Evolutionary conservation across 2,797 vertebrate species (phyloP).

Genomic region (Betta splendens): DNA sequence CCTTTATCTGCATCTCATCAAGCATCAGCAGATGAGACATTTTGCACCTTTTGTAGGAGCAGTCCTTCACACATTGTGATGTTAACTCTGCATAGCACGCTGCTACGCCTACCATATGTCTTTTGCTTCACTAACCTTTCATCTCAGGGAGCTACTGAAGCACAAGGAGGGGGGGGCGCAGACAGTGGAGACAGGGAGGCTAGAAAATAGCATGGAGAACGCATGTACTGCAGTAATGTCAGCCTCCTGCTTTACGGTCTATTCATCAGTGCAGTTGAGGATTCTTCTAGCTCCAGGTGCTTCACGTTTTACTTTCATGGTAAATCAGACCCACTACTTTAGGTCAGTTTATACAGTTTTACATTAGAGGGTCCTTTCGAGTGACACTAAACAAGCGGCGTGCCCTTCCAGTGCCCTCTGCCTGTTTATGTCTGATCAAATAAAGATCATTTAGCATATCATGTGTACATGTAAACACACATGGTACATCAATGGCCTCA

Average conservation of each 20-base stretch:
- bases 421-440: conserved; percentile 3
- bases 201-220: conserved; percentile 10
- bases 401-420: conserved; percentile 12
- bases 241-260: conserved; percentile 34
- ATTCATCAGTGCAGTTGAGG: conserved; percentile 43
- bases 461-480: conserved; percentile 9
- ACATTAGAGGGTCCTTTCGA: no score
- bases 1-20: neutral
- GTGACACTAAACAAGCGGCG: conserved; percentile 4
- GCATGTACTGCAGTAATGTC: conserved; percentile 28
- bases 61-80: conserved; percentile 17
- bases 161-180: conserved; percentile 1
- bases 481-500: neutral
- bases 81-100: conserved; percentile 26
- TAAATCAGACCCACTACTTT: no score
- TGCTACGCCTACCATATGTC: conserved; percentile 29
- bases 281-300: conserved; percentile 12
- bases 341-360: no score
- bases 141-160: conserved; percentile 23
- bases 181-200: neutral
- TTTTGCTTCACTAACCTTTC: conserved; percentile 51
- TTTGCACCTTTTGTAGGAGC: neutral
- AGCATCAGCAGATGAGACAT: conserved; percentile 10
- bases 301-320: conserved; percentile 42
- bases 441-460: neutral